Evolutionary conservation across 2,113 vertebrate species (phyloP).

Genomic region (Arizona elegans): DNA sequence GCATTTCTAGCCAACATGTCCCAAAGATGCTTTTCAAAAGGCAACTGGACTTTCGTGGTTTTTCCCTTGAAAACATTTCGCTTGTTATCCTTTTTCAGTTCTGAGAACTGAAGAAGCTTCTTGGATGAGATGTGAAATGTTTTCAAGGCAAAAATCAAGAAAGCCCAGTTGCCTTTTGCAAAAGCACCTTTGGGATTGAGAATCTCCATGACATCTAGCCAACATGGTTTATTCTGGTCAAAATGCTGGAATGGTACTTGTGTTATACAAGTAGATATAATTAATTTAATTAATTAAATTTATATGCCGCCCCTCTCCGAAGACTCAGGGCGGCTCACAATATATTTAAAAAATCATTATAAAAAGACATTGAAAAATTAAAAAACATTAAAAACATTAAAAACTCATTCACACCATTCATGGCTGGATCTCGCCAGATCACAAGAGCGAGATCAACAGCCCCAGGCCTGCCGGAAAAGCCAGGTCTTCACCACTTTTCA

Average conservation of each 20-base stretch:
- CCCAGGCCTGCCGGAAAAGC: too few relatives aligned
- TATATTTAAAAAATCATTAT: too few relatives aligned
- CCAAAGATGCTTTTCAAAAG: background rate
- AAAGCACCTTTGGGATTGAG: background rate
- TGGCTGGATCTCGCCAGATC: too few relatives aligned
- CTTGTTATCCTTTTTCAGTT: background rate
- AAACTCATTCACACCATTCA: too few relatives aligned
- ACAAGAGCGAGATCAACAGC: too few relatives aligned
- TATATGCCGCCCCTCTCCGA: too few relatives aligned
- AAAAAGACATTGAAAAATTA: too few relatives aligned
- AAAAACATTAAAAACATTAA: too few relatives aligned
- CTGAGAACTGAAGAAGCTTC: background rate
- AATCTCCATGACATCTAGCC: background rate
- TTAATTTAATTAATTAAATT: too few relatives aligned
- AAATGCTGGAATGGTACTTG: background rate
- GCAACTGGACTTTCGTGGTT: background rate
- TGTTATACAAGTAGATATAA: background rate
- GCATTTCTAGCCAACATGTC: background rate
- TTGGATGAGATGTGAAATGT: background rate
- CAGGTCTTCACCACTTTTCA: too few relatives aligned
- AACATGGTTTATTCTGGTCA: background rate
- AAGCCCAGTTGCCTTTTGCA: background rate
- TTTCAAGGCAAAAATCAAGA: background rate
- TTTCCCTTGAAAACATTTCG: background rate
- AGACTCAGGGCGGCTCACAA: too few relatives aligned